Evolutionary conservation across 2,113 vertebrate genomes (phyloP).

Genomic region (Chamaetylas fuelleborni): DNA sequence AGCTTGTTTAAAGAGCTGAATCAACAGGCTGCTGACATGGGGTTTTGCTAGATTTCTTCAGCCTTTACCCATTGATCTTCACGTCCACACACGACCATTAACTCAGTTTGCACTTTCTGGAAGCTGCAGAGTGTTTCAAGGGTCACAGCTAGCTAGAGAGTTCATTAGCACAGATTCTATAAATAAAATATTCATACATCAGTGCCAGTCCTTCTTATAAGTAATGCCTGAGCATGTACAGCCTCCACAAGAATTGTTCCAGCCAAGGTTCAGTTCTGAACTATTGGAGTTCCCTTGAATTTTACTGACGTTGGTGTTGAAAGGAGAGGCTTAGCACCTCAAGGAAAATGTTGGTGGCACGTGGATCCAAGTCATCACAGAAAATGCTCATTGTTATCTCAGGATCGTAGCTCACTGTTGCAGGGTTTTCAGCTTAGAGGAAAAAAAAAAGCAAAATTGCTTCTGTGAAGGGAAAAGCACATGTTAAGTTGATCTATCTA

Average conservation of each 20-base stretch:
- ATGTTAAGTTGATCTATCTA: neutral
- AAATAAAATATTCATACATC: neutral
- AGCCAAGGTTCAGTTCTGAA: neutral
- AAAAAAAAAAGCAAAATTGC: neutral
- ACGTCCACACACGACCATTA: neutral
- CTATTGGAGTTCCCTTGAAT: neutral
- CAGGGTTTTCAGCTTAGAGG: neutral
- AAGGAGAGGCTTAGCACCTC: neutral
- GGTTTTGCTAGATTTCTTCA: neutral
- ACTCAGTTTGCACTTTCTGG: neutral
- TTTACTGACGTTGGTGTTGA: neutral
- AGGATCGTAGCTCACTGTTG: rapidly evolving
- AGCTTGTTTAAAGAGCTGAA: neutral
- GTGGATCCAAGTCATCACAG: neutral
- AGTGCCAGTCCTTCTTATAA: neutral
- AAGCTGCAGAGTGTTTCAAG: neutral
- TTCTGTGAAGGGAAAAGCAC: neutral
- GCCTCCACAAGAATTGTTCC: neutral
- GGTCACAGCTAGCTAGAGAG: neutral
- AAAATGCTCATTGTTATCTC: neutral
- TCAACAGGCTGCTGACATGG: neutral
- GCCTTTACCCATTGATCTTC: neutral
- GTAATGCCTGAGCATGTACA: neutral
- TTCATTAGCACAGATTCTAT: neutral
- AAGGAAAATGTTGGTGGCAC: neutral